Conservation (phyloP, 2,888 invertebrate species). For the Agonopterix arenella region DNA sequence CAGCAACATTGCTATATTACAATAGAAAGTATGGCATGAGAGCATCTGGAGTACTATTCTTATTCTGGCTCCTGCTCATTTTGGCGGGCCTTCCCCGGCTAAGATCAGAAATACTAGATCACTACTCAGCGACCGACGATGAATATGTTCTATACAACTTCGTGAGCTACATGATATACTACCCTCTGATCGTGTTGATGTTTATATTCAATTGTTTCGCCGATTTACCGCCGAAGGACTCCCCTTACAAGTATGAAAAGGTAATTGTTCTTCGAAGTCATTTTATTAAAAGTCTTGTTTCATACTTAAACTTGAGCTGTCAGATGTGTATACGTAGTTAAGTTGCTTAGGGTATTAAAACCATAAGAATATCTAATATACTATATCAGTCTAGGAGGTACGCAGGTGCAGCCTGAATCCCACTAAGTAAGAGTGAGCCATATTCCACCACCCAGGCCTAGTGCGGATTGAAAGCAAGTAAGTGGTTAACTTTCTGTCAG, state of each 20-base stretch:
- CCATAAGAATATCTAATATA: no score
- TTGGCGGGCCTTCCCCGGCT: conserved; percentile 86
- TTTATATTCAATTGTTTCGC: conserved; percentile 88
- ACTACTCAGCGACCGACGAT: conserved; percentile 54
- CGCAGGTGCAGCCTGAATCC: no score
- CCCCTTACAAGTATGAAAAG: conserved; percentile 81
- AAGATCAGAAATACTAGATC: conserved; percentile 77
- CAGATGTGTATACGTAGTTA: no score
- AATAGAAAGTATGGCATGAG: conserved; percentile 91
- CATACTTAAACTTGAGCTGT: no score
- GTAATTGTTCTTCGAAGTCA: conserved; percentile 42
- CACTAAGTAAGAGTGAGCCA: no score
- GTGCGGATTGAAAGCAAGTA: no score
- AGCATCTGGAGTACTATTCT: conserved; percentile 92
- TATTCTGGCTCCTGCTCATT: conserved; percentile 91
- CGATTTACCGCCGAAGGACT: conserved; percentile 82
- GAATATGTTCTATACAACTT: conserved; percentile 81
- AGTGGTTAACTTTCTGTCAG: no score
- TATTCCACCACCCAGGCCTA: no score
- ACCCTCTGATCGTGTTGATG: conserved; percentile 81
- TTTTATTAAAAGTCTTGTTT: no score
- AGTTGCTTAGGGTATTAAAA: no score
- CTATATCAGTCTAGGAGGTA: no score
- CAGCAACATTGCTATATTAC: conserved; percentile 82
- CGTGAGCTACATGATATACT: conserved; percentile 88